A percentile compares a stretch with the other conserved stretches of the same genome.
phyloP scores from a whole-genome alignment of 1,140 invertebrate species.

The Tetranychus cinnabarinus region DNA sequence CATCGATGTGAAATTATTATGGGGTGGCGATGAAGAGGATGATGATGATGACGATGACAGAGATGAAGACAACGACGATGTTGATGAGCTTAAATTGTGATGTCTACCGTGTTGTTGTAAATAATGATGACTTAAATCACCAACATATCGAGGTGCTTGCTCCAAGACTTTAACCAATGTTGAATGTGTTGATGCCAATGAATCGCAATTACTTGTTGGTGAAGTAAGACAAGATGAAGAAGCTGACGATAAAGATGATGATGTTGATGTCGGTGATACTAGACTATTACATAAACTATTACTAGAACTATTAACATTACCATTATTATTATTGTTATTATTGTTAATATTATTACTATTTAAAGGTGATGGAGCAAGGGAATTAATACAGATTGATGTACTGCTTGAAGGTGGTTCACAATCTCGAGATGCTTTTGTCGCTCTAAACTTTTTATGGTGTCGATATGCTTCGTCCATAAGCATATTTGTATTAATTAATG shows the following conservation, averaged over 20 bases:
- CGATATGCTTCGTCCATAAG: constrained; percentile 83
- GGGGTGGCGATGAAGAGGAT: too few species aligned
- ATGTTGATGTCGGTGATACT: background rate
- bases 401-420: constrained; percentile 6
- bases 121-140: constrained; percentile 30
- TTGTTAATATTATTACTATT: background rate
- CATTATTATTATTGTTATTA: background rate
- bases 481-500: constrained; percentile 43
- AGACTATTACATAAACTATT: background rate
- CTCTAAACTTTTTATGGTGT: constrained; percentile 75
- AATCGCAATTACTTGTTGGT: constrained; percentile 15
- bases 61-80: too few species aligned
- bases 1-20: too few species aligned
- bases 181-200: constrained; percentile 55
- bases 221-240: background rate
- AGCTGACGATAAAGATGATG: background rate
- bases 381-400: constrained; percentile 7
- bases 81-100: too few species aligned
- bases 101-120: too few species aligned
- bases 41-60: too few species aligned
- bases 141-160: constrained; percentile 56
- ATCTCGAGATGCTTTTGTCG: constrained; percentile 22
- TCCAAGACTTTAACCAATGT: constrained; percentile 61
- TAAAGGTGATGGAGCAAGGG: background rate
- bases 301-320: background rate